Base-by-base conservation (phyloP, 2,888 invertebrate species). In the Monochamus alternatus region DNA sequence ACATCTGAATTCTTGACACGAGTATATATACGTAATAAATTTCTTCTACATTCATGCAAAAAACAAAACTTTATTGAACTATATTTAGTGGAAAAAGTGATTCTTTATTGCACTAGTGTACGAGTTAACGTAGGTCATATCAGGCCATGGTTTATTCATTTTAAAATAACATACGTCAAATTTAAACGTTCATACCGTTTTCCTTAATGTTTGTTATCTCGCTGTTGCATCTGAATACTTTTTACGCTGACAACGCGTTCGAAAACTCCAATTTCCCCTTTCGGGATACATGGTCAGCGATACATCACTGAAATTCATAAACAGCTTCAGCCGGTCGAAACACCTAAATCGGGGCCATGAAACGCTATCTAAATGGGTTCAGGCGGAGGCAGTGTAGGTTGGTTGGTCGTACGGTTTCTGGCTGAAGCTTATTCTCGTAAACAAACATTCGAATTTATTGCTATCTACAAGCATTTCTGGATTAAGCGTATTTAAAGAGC, bases 281-380 rank as follows among this genome's bases (percentile, higher is more conserved):
- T 7, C 55, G n/a, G 1, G 55, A 55, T 55, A 55, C n/a, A 55
- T n/a, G 14, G 10, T 3, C n/a, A 4, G 14, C 55, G 55, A 55
- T 55, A 55, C 30, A 38, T 38, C 60, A 32, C 60, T 12, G 31
- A 60, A 60, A 32, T 52, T 55, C 66, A 66, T 66, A 66, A 66
- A 64, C 64, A 47, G 47, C 64, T 64, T 64, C 30, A 47, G 8
- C 52, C 52, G 14, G 30, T 32, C 52, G 52, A 30, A 66, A 51
- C 66, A 32, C 52, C 52, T 66, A 66, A 66, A 66, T 66, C 66
- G 32, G 66, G 1, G n/a, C 66, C 55, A 66, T 66, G 51, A 66
- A 66, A 38, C 31, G 52, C 52, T 66, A 66, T 55, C 66, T 66
- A 66, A 66, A 66, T 66, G 52, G 66, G 51, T 66, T 66, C 66